phyloP scores from a whole-genome alignment of 2,113 vertebrate species.

The Meles meles region DNA sequence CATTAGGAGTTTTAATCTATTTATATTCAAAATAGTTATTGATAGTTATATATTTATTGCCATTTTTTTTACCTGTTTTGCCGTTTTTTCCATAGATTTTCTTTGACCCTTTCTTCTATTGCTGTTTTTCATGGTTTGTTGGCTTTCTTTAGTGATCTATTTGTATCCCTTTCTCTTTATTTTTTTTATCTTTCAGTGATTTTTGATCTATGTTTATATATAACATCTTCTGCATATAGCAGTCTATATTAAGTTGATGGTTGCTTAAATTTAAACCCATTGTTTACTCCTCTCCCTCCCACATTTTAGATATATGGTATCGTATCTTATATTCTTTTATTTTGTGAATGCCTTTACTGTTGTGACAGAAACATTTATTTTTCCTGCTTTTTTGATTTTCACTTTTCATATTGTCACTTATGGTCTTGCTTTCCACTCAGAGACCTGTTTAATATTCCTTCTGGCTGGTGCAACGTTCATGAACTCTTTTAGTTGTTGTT shows the following conservation, averaged over 20 bases:
- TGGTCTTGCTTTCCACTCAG: background rate
- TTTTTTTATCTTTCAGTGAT: background rate
- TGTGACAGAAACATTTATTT: background rate
- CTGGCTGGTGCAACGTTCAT: background rate
- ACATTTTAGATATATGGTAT: background rate
- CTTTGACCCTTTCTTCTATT: background rate
- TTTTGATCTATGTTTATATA: background rate
- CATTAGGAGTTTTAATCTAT: background rate
- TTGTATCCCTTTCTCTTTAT: background rate
- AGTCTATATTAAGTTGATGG: background rate
- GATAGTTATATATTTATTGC: background rate
- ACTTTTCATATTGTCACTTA: background rate
- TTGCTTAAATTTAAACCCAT: background rate
- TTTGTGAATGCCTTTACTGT: background rate
- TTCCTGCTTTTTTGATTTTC: background rate
- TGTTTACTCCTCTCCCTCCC: background rate
- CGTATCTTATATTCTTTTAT: background rate
- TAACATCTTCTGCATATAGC: background rate
- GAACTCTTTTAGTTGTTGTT: background rate
- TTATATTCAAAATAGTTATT: background rate
- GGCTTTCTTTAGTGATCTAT: background rate
- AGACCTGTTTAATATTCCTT: background rate
- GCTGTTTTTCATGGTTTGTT: background rate
- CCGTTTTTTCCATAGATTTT: background rate
- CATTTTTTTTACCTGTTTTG: background rate